Percentiles rank a stretch among this genome's conserved stretches.
Evolutionary conservation across 2,113 vertebrate genomes (phyloP).

Genomic region (Elephantulus edwardii): DNA sequence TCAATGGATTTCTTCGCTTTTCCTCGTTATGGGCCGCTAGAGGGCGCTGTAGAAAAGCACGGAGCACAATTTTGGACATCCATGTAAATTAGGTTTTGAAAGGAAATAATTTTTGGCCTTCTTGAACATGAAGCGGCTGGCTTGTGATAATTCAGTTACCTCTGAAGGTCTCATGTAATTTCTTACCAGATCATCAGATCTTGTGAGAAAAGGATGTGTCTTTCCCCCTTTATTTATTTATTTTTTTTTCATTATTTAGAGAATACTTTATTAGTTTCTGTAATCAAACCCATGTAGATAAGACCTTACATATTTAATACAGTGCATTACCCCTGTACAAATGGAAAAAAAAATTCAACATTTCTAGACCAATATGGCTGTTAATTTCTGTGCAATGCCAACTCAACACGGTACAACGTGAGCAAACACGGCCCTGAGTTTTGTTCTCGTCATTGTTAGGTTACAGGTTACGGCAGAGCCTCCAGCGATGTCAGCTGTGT

Average conservation of each 20-base stretch:
- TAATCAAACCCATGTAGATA: no score
- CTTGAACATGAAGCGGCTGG: background rate
- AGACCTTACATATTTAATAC: no score
- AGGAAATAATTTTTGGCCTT: slow-evolving; percentile 44
- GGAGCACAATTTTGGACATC: background rate
- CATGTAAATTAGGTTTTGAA: background rate
- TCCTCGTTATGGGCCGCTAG: slow-evolving; percentile 42
- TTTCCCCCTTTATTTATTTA: no score
- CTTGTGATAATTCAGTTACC: slow-evolving; percentile 17
- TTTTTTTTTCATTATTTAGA: no score
- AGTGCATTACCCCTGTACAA: no score
- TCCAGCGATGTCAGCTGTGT: background rate
- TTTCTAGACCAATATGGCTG: no score
- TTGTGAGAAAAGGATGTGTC: background rate
- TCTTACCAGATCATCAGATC: background rate
- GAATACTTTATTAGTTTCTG: no score
- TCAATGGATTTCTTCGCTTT: slow-evolving; percentile 35
- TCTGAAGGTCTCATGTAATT: background rate
- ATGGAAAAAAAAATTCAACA: no score
- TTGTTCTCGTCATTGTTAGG: no score
- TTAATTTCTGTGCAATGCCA: no score
- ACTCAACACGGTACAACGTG: no score
- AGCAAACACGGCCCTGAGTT: no score
- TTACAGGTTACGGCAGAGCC: background rate
- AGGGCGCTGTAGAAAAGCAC: slow-evolving; percentile 47